Evolutionary conservation across 2,888 invertebrate genomes (phyloP), one percentile per base, ranked within the genome.

Genomic region (Agapostemon virescens): DNA sequence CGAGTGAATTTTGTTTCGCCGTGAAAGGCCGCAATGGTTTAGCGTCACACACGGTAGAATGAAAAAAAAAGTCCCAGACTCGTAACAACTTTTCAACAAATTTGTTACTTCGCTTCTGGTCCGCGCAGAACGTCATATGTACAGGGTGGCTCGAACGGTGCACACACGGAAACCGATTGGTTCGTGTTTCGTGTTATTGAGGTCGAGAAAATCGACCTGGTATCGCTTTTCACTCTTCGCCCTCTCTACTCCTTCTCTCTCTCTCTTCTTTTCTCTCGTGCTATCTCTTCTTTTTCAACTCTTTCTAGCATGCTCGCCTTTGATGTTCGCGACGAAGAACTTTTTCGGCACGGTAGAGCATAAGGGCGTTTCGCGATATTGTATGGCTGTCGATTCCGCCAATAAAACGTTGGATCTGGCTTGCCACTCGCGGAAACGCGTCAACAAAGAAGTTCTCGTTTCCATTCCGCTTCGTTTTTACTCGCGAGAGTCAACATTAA

Each of bases 191-290:
- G 71, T 74, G 74, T 81, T 82, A 82, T 82, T 58, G 82, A 71
- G 81, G 81, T 72, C 74, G 82, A 74, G 81, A 78, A 83, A 83
- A 83, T 83, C 82, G 83, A 83, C 52, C 82, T 69, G 58, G 72
- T 70, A 75, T 82, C 82, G 82, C 78, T 67, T 82, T 75, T 68
- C 73, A 61, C 33, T 23, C 69, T 40, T 11, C 66, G n/a, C 58
- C 70, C 68, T 70, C 58, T 23, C 26, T 9, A n/a, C 49, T 49
- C n/a, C 20, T 9, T 6, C n/a, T 49, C 4, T 13, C 23, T n/a
- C 11, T 11, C 49, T 69, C 2, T 69, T 58, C n/a, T 9, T 52
- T 23, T 26, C 55, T 20, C 58, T 58, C 30, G 23, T 6, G 5
- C 30, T 2, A 7, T 2, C 20, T 26, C 49, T 71, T 71, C 69